Evolutionary conservation across 2,888 invertebrate species (phyloP).

Genomic region (Itoplectis maculator): DNA sequence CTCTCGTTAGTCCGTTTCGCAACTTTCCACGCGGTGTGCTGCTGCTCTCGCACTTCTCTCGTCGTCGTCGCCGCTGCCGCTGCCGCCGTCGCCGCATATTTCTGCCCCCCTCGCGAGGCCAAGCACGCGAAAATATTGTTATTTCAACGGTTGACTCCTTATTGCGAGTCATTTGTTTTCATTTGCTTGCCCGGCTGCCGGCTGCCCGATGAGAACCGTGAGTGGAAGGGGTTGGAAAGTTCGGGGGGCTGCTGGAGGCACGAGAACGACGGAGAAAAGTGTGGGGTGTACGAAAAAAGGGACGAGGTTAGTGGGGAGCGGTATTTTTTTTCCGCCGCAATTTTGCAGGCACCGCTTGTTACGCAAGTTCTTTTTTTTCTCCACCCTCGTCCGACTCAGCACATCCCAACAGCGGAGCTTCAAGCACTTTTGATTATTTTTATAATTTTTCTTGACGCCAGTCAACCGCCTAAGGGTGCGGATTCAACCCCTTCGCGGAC

Average conservation of each 20-base stretch:
- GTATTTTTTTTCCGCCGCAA: conserved; percentile 77
- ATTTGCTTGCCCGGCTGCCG: conserved; percentile 72
- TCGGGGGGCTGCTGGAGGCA: conserved; percentile 45
- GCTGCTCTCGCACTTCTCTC: conserved; percentile 28
- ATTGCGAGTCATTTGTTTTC: conserved; percentile 77
- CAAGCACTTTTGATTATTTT: conserved; percentile 80
- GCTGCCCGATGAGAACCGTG: conserved; percentile 64
- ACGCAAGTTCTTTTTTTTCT: conserved; percentile 83
- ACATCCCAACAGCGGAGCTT: conserved; percentile 66
- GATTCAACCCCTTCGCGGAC: conserved; percentile 75
- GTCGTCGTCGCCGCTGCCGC: conserved; percentile 16
- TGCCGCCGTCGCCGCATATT: conserved; percentile 41
- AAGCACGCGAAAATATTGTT: conserved; percentile 66
- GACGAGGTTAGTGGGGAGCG: conserved; percentile 27
- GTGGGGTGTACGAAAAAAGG: conserved; percentile 43
- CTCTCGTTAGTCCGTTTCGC: conserved; percentile 59
- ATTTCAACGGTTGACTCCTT: conserved; percentile 72
- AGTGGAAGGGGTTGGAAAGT: conserved; percentile 40
- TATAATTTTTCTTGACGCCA: conserved; percentile 80
- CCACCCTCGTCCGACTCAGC: conserved; percentile 80
- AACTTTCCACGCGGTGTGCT: conserved; percentile 48
- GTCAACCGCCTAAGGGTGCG: conserved; percentile 42
- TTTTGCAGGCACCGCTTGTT: conserved; percentile 81
- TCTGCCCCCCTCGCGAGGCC: conserved; percentile 19
- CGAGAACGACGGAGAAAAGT: conserved; percentile 51